Base-by-base conservation (phyloP, 2,797 vertebrate genomes). In the Falco cherrug region DNA sequence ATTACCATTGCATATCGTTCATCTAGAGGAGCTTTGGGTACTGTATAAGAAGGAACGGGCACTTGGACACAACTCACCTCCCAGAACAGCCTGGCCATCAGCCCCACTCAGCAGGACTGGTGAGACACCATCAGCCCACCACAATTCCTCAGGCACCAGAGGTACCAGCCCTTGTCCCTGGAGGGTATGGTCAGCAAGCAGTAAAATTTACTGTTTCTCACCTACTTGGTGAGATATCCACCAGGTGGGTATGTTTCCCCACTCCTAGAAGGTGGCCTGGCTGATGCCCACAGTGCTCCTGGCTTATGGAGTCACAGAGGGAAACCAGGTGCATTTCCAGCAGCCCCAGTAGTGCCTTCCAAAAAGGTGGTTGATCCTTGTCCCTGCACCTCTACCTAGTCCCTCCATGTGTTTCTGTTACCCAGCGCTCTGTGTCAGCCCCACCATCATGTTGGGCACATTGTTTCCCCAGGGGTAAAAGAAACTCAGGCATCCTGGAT, bases 41-140 rank as follows among this genome's bases (percentile, higher is more conserved):
- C 20, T 16, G 35, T 29, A 17, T 50, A 50, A 9, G 0, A 0
- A 24, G 53, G 18, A 68, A 2, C 0, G 5, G 50, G 7, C n/a
- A 10, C 43, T 15, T 57, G 48, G 64, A 21, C 53, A 75, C 11
- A 90, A 79, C 26, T 59, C 28, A 43, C 26, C 10, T 69, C 61
- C 41, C 37, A 54, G 25, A 37, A 26, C 18, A 53, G 16, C 80
- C 35, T 65, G 57, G 26, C 19, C 45, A 43, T 0, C 1, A 43
- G 18, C 17, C 8, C 21, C 1, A 3, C 43, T 45, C 39, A 11
- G 20, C 16, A 37, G 43, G 29, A 45, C 17, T 22, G 24, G 18
- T 37, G 43, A 21, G 48, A 56, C 19, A 13, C 22, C 3, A 1
- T 37, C 35, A 37, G 33, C 28, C 35, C 47, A 39, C 35, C 5